Percentiles rank a stretch among this genome's conserved stretches.
Evolutionary conservation across 2,797 vertebrate species (phyloP).

Genomic region (Falco columbarius): DNA sequence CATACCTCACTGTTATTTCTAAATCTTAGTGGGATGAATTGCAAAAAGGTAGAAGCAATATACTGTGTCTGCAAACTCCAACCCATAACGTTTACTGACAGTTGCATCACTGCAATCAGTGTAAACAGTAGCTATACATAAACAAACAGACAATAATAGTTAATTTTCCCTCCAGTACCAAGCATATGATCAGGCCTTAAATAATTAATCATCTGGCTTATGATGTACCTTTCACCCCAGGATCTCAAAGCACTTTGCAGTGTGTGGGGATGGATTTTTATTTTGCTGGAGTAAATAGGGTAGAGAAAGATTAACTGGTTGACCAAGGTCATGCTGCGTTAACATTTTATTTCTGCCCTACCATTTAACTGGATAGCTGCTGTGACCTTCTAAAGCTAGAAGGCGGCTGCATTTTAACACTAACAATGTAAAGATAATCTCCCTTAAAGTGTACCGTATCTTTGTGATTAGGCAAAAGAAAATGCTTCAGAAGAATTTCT

Average conservation of each 20-base stretch:
- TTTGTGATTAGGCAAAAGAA: slow-evolving; percentile 27
- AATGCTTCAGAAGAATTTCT: background rate
- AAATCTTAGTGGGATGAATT: background rate
- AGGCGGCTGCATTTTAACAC: slow-evolving; percentile 2
- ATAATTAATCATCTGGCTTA: slow-evolving; percentile 42
- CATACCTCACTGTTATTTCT: accelerated
- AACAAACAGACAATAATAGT: background rate
- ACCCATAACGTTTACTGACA: background rate
- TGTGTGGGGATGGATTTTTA: background rate
- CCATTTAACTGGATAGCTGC: background rate
- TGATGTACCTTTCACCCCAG: slow-evolving; percentile 17
- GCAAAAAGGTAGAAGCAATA: background rate
- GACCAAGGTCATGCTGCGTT: slow-evolving; percentile 24
- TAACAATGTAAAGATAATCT: slow-evolving; percentile 37
- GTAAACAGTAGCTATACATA: background rate
- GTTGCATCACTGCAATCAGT: background rate
- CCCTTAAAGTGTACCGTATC: slow-evolving; percentile 22
- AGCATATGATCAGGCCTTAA: background rate
- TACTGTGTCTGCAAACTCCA: accelerated
- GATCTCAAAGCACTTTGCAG: slow-evolving; percentile 18
- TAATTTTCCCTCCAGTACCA: background rate
- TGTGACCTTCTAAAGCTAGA: slow-evolving; percentile 32
- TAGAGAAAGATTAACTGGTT: slow-evolving; percentile 37
- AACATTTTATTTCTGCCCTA: background rate
- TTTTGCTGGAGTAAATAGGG: slow-evolving; percentile 20